Conservation (phyloP, 2,113 vertebrate species). For the Alaudala cheleensis region DNA sequence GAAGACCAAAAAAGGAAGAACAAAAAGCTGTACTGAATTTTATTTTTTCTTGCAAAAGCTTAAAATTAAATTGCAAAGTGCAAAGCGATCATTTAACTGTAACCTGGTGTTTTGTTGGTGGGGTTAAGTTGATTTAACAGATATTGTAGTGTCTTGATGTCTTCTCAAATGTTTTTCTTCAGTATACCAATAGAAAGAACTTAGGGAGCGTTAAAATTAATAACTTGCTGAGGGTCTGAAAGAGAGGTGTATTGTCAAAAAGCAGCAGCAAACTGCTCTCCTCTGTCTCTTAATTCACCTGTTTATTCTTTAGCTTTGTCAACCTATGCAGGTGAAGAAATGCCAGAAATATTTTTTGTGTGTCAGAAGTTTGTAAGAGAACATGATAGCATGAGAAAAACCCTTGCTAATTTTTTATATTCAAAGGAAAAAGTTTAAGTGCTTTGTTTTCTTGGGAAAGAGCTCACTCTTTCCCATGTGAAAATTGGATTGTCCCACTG, state of each 20-base stretch:
- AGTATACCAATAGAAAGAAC: background rate
- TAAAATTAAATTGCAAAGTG: background rate
- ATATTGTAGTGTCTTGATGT: background rate
- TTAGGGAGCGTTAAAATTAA: background rate
- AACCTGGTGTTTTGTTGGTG: background rate
- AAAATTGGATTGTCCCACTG: background rate
- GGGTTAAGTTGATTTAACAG: background rate
- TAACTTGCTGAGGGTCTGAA: background rate
- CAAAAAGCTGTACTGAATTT: background rate
- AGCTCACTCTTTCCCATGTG: background rate
- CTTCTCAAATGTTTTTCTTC: background rate
- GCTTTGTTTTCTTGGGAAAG: conserved; percentile 3
- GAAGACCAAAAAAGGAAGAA: background rate
- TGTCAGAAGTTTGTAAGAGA: background rate
- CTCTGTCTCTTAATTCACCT: background rate
- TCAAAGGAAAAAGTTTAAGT: background rate
- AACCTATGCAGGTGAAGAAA: background rate
- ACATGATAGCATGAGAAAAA: conserved; percentile 48
- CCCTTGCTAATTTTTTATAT: background rate
- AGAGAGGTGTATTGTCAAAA: background rate
- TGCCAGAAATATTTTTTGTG: background rate
- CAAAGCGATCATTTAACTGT: background rate
- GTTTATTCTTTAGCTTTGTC: background rate
- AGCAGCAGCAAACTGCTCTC: background rate
- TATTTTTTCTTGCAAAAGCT: background rate